Conservation (phyloP, 2,888 invertebrate species). For the Drosophila nigricruria region DNA sequence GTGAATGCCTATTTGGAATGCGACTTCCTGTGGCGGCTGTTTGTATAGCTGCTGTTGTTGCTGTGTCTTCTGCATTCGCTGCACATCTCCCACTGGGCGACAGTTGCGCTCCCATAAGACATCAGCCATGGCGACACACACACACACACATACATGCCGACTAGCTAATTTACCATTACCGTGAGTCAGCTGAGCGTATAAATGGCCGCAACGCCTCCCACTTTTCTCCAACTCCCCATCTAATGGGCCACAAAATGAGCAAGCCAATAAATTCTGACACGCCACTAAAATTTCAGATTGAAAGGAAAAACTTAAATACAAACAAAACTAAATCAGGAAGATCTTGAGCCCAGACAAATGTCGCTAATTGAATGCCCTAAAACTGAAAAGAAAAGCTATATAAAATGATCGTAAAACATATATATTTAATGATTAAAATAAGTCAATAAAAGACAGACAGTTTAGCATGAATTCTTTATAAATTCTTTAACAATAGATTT, state of each 20-base stretch:
- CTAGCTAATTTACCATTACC: slow-evolving; percentile 57
- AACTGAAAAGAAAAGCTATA: neutral
- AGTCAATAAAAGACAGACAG: neutral
- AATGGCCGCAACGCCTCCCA: slow-evolving; percentile 25
- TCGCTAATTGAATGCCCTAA: slow-evolving; percentile 5
- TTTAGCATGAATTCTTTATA: neutral
- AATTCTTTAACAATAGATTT: neutral
- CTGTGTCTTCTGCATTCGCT: slow-evolving; percentile 19
- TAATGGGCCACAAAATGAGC: slow-evolving; percentile 70
- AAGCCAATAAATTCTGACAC: slow-evolving; percentile 77
- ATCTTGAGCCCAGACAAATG: neutral
- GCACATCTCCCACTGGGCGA: slow-evolving; percentile 64
- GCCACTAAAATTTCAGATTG: slow-evolving; percentile 63
- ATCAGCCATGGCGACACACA: neutral
- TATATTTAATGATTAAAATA: neutral
- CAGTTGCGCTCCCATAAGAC: slow-evolving; percentile 20
- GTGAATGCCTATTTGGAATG: slow-evolving; percentile 60
- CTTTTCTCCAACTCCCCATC: slow-evolving; percentile 6
- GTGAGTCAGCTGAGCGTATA: slow-evolving; percentile 64
- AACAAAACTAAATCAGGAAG: neutral
- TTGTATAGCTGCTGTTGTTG: slow-evolving; percentile 1
- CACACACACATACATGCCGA: slow-evolving; percentile 1
- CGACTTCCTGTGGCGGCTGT: slow-evolving; percentile 68
- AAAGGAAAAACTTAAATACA: slow-evolving; percentile 28
- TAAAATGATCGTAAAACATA: neutral